Base-by-base conservation (phyloP, 2,888 invertebrate species). In the Neoscelio sp. region DNA sequence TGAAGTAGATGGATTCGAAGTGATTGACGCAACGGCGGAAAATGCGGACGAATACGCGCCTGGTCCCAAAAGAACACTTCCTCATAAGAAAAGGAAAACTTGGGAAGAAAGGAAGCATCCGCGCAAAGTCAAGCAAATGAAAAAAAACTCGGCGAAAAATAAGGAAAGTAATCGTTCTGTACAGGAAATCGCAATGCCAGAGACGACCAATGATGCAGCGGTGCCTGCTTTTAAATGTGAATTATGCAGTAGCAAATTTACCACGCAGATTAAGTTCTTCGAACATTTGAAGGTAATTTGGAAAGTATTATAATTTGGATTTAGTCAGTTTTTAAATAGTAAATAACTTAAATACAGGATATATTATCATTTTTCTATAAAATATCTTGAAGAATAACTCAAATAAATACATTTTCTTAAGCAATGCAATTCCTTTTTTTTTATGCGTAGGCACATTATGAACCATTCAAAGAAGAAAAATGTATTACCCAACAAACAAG, bases 241-340 rank as follows among this genome's bases (percentile, higher is more conserved):
- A 89, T 89, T 97, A 8, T 97, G 97, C 88, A 94, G 94, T n/a
- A 93, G 93, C 79, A 93, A 92, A 81, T 95, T 95, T 86, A 93
- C 93, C 23, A 94, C 95, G 77, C 97, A 97, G 87, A 90, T 96
- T 12, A 94, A 94, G 86, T 97, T 97, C 91, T 97, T 95, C 90
- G 95, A 96, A 68, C 97, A 97, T 87, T 92, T 97, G 4, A 96
- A 96, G 90, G 93, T 94, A n/a, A 30, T 1, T 64, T 64, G 30
- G 42, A 5, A 20, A 12, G 0, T n/a, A 0, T 38, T 50, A 26
- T 28, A 54, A 48, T 20, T 46, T 44, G 23, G 6, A 13, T 48
- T 33, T 5, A 33, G 5, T 65, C n/a, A n/a, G 30, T 60, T n/a
- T 48, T 2, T 10, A 48, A 17, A 26, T n/a, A 26, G n/a, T n/a